Base-by-base conservation (phyloP, 2,888 invertebrate genomes). In the Limnephilus lunatus region DNA sequence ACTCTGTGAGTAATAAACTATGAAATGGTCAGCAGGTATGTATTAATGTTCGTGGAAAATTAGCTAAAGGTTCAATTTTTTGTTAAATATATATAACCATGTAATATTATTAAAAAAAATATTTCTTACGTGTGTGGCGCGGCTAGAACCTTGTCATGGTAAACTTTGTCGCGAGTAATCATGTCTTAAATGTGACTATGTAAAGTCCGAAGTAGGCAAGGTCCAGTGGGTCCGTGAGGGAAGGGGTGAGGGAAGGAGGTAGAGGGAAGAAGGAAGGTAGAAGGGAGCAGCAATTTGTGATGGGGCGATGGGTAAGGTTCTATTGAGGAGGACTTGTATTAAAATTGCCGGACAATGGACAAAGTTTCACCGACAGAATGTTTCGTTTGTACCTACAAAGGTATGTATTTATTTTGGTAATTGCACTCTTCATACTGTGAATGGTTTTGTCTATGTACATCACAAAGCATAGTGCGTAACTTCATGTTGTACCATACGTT, bases 311-410 rank as follows among this genome's bases (percentile, higher is more conserved):
- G 53, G 83, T 25, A 87, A 88, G 88, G 87, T 88, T 88, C 87
- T 81, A 81, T 91, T 91, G 85, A 68, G 83, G 83, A 89, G 88
- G 89, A 89, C 83, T 89, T 39, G 89, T 83, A 89, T 91, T 39
- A 81, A 91, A 91, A 88, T 91, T 91, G 81, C 87, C 15, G 68
- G 19, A 85, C 85, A 68, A 68, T 68, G 25, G 11, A 68, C 68
- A 9, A 68, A 68, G 68, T 68, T 68, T 68, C 68, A 68, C 68
- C 68, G 25, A 25, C 68, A n/a, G 68, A 68, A 68, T 68, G n/a
- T 68, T 68, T 68, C 68, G 68, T 68, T n/a, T 68, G 25, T 68
- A 68, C 25, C 68, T 68, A 68, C 68, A 2, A 68, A 68, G 25
- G n/a, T 68, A 68, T 25, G 68, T 68, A 68, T 68, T 68, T 68